Percentiles rank a stretch among this genome's conserved stretches.
Evolutionary conservation across 1,140 invertebrate species (phyloP).

Genomic region (Drosophila gunungcola): DNA sequence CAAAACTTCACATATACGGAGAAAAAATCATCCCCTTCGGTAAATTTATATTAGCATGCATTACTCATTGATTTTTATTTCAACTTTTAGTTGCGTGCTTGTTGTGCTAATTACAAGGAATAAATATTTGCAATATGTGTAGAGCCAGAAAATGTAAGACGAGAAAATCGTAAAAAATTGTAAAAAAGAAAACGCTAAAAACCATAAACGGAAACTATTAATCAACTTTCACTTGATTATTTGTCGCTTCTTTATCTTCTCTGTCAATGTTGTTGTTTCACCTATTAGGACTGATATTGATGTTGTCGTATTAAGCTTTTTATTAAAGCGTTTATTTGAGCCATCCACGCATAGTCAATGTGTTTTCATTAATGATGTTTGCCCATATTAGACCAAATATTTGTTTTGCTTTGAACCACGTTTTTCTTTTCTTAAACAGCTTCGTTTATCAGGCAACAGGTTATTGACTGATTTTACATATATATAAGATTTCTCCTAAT

Average conservation of each 20-base stretch:
- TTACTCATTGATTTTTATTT: constrained; percentile 66
- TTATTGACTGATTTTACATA: constrained; percentile 69
- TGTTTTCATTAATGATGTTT: constrained; percentile 55
- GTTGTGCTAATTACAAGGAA: constrained; percentile 38
- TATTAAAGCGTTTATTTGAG: constrained; percentile 4
- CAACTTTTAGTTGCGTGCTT: constrained; percentile 47
- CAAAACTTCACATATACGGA: constrained; percentile 61
- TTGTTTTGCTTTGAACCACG: constrained; percentile 37
- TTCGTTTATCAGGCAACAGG: constrained; percentile 46
- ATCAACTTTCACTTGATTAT: constrained; percentile 76
- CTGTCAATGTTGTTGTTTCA: constrained; percentile 14
- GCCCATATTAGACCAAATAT: constrained; percentile 32
- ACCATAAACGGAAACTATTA: constrained; percentile 77
- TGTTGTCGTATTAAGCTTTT: constrained; percentile 10
- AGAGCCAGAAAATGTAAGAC: constrained; percentile 23
- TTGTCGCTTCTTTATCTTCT: constrained; percentile 8
- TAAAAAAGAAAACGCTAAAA: constrained; percentile 28
- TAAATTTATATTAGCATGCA: constrained; percentile 49
- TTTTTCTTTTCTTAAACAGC: constrained; percentile 7
- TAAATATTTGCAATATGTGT: constrained; percentile 27
- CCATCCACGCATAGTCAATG: constrained; percentile 12
- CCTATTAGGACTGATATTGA: constrained; percentile 16
- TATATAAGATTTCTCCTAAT: constrained; percentile 46
- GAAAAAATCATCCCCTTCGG: not conserved
- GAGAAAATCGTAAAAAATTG: constrained; percentile 8